phyloP scores from a whole-genome alignment of 1,140 invertebrate genomes.

The Zaprionus camerounensis region DNA sequence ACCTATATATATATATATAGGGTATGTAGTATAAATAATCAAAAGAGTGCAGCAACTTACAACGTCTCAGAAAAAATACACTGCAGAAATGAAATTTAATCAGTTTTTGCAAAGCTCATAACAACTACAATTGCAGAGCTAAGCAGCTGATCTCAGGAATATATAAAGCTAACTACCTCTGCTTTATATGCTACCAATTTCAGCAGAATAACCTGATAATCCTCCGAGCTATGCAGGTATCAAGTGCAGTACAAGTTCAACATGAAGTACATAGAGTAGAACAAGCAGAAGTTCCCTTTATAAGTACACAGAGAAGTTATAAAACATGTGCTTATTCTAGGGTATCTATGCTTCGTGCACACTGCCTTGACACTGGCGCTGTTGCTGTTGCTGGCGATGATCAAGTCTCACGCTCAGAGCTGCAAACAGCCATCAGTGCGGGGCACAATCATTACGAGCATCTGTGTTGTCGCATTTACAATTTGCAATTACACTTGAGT shows the following conservation, averaged over 20 bases:
- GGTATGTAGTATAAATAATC: too few species aligned
- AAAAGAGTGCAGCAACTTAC: too few species aligned
- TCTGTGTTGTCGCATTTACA: constrained; percentile 81
- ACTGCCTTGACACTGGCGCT: not conserved
- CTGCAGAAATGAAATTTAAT: not conserved
- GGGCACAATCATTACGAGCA: constrained; percentile 74
- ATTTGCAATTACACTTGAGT: constrained; percentile 81
- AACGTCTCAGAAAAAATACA: not conserved
- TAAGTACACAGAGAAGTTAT: too few species aligned
- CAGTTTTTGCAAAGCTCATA: not conserved
- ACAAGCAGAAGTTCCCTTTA: too few species aligned
- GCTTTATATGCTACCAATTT: not conserved
- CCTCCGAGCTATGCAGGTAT: not conserved
- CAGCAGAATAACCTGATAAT: not conserved
- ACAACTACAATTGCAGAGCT: not conserved
- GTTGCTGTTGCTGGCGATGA: constrained; percentile 34
- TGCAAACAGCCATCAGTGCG: constrained; percentile 30
- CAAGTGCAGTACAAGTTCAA: too few species aligned
- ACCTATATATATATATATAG: too few species aligned
- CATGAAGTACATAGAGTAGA: too few species aligned
- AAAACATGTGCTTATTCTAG: not conserved
- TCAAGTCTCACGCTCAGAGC: constrained; percentile 49
- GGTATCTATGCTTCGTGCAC: constrained; percentile 6
- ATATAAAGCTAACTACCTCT: not conserved
- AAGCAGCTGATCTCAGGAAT: not conserved